Conservation (phyloP, 35 echinoderm and acorn worm species). For the Lytechinus pictus region DNA sequence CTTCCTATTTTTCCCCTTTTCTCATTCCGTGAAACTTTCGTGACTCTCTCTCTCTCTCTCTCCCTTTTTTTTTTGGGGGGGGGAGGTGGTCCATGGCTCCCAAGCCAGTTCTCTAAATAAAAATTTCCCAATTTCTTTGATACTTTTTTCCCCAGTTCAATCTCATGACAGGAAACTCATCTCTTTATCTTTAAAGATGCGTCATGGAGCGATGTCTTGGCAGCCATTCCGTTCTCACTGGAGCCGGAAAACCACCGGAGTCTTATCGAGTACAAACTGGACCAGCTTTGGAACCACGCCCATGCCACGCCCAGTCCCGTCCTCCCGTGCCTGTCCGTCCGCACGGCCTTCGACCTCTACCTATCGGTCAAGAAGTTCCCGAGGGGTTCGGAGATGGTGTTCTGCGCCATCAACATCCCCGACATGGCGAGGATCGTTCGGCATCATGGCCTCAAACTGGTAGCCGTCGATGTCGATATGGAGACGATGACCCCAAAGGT, state of each 20-base stretch:
- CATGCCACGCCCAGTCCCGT: slow-evolving; percentile 47
- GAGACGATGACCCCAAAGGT: slow-evolving; percentile 73
- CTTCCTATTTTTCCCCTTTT: too few species aligned
- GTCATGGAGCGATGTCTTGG: slow-evolving; percentile 47
- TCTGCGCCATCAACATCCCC: slow-evolving; percentile 90
- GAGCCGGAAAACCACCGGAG: slow-evolving; percentile 23
- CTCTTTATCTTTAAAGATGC: slow-evolving; percentile 49
- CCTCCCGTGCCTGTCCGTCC: slow-evolving; percentile 77
- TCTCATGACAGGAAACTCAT: not conserved
- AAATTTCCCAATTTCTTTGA: too few species aligned
- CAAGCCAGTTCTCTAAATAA: too few species aligned
- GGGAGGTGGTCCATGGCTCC: too few species aligned
- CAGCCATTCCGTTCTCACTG: slow-evolving; percentile 27
- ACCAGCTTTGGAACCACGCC: slow-evolving; percentile 44
- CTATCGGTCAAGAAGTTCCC: slow-evolving; percentile 82
- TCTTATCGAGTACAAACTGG: not conserved
- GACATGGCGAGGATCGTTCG: slow-evolving; percentile 73
- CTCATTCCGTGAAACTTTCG: too few species aligned
- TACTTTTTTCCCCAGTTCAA: too few species aligned
- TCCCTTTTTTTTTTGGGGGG: too few species aligned
- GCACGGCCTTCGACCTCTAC: slow-evolving; percentile 86
- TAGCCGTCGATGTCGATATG: slow-evolving; percentile 70
- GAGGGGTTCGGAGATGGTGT: slow-evolving; percentile 80
- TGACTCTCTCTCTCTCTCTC: too few species aligned
- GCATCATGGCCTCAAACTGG: slow-evolving; percentile 82